phyloP scores from a whole-genome alignment of 2,888 invertebrate species.

The Zootermopsis nevadensis region DNA sequence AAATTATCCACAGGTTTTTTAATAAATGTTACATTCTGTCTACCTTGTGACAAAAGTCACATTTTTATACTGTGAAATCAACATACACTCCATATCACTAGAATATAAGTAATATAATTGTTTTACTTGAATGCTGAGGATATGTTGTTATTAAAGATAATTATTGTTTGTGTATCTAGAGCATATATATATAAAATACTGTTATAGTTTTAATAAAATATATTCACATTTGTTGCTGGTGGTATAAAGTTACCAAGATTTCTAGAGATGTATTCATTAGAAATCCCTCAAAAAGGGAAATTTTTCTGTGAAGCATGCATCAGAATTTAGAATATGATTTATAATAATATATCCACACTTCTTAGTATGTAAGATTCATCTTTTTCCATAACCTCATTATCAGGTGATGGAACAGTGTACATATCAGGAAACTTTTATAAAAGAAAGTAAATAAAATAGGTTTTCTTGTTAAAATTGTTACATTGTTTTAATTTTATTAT shows the following conservation, averaged over 20 bases:
- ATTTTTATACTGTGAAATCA: no score
- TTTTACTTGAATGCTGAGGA: background rate
- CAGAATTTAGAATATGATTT: background rate
- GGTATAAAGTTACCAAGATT: slow-evolving; percentile 38
- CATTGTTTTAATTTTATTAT: no score
- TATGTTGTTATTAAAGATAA: background rate
- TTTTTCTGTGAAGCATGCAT: background rate
- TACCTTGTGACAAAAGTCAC: no score
- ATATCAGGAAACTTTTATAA: background rate
- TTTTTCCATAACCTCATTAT: background rate
- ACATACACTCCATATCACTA: no score
- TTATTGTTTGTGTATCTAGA: background rate
- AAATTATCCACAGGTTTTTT: no score
- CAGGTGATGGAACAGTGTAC: background rate
- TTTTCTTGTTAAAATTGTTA: background rate
- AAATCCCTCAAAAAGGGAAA: background rate
- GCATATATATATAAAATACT: background rate
- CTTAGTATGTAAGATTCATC: background rate
- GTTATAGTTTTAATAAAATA: slow-evolving; percentile 20
- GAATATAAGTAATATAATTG: background rate
- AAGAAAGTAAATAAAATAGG: background rate
- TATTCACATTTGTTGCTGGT: slow-evolving; percentile 32
- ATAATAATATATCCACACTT: background rate
- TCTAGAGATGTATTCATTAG: slow-evolving; percentile 4
- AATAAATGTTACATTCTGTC: no score